A percentile compares a stretch with the other conserved stretches of the same genome.
phyloP scores from a whole-genome alignment of 2,888 invertebrate genomes.

The Caenorhabditis doughertyi region DNA sequence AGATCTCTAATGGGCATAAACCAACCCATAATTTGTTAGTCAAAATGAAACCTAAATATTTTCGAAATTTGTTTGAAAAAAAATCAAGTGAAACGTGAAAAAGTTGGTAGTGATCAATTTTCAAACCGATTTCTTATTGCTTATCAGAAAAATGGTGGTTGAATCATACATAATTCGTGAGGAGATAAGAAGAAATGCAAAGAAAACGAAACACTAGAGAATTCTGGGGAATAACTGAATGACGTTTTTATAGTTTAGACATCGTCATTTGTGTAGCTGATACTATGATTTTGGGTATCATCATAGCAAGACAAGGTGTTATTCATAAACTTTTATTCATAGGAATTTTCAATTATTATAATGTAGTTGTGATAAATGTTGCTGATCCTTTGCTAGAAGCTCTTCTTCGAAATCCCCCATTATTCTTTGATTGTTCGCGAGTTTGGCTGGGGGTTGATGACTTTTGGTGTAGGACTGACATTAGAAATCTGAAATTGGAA shows the following conservation, averaged over 20 bases:
- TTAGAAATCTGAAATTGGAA: slow-evolving; percentile 45
- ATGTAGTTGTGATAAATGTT: slow-evolving; percentile 40
- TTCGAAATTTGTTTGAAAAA: neutral
- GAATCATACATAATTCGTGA: neutral
- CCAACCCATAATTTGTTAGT: too few relatives aligned
- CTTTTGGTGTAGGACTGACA: slow-evolving; percentile 49
- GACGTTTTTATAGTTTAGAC: neutral
- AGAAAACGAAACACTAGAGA: neutral
- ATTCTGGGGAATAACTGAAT: slow-evolving; percentile 1
- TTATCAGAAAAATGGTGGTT: slow-evolving; percentile 3
- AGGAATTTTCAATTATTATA: too few relatives aligned
- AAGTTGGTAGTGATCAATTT: neutral
- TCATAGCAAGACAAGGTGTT: too few relatives aligned
- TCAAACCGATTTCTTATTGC: neutral
- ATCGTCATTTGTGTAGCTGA: neutral
- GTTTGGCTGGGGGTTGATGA: slow-evolving; percentile 50
- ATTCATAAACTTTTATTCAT: too few relatives aligned
- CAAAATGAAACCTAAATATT: neutral
- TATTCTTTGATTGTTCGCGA: slow-evolving; percentile 39
- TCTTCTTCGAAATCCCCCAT: slow-evolving; percentile 19
- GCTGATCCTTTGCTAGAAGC: slow-evolving; percentile 16
- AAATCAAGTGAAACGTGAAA: neutral
- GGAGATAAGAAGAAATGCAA: slow-evolving; percentile 12
- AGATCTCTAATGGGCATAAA: neutral
- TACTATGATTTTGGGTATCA: neutral